Base-by-base conservation (phyloP, 2,113 vertebrate species). In the Antennarius striatus region DNA sequence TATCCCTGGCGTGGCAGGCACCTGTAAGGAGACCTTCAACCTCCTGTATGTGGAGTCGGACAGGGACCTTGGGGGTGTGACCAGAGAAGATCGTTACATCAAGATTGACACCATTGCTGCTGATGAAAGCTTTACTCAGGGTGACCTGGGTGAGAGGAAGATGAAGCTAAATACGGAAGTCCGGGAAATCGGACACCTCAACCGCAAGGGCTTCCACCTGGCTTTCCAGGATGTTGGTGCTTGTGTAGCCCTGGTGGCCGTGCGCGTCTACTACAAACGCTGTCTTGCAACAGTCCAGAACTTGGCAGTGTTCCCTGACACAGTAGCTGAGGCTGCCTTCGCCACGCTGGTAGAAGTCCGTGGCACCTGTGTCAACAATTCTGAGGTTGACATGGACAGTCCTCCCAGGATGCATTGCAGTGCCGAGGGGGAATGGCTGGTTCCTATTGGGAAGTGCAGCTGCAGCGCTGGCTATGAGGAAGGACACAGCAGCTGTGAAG, bases 81-180 rank as follows among this genome's bases (percentile, higher is more conserved):
- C 93, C 10, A 84, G 52, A 0, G 94, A 96, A 83, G 92, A 89
- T 77, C 92, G 93, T 66, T 95, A 96, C 89, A 93, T 89, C 84
- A 98, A 99, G 81, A 96, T 98, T 0, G 97, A 98, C 92, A 99
- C 97, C 47, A 97, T 99, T 0, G 97, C 97, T 0, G 97, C 97
- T 0, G 97, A 99, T 0, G 97, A 99, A 92, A 99, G 97, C 87
- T 99, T 99, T 92, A 99, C 97, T 0, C 96, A 98, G 90, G 96
- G 96, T 0, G 97, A 99, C 86, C 90, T 98, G 55, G 97, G 97
- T 0, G 96, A 98, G 81, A 93, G 97, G 5, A 98, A 98, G 91
- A 98, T 99, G 97, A 99, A 99, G 84, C 94, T 99, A 30, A 99
- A 99, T 90, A 98, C 96, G 0, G 97, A 99, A 84, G 95, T 98